These are phyloP conservation scores for Forbesichthys papilliferus DNA, from an alignment of 2,113 vertebrate species.

Conservation along the genomic window DNA sequence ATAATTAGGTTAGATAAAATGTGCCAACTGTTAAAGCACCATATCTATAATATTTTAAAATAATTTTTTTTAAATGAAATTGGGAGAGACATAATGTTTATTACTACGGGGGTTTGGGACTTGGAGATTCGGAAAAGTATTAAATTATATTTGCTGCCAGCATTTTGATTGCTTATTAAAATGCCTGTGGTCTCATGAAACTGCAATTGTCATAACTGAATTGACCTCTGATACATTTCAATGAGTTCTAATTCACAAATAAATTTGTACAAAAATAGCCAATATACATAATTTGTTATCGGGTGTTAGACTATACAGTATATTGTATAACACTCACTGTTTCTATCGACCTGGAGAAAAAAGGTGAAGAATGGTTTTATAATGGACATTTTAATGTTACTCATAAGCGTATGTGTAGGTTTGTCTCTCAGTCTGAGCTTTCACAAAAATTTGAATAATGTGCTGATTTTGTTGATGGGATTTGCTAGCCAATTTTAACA, in stretches of 20 bases:
- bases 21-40: slow-evolving; percentile 29
- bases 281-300: slow-evolving; percentile 21
- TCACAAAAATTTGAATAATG: not conserved
- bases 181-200: slow-evolving; percentile 35
- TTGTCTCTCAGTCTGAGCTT: not conserved
- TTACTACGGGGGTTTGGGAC: slow-evolving; percentile 43
- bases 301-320: slow-evolving; percentile 8
- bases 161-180: slow-evolving; percentile 43
- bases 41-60: not conserved
- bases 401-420: not conserved
- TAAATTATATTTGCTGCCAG: slow-evolving; percentile 49
- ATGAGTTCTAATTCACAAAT: slow-evolving; percentile 27
- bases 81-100: slow-evolving; percentile 37
- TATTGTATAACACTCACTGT: slow-evolving; percentile 17
- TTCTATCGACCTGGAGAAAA: slow-evolving; percentile 19
- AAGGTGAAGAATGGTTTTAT: slow-evolving; percentile 12
- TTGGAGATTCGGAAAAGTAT: slow-evolving; percentile 33
- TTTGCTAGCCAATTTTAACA: too few species aligned
- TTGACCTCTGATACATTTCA: slow-evolving; percentile 18
- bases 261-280: slow-evolving; percentile 1
- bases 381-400: not conserved
- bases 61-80: slow-evolving; percentile 31
- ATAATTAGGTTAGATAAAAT: slow-evolving; percentile 7
- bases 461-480: too few species aligned
- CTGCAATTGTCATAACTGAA: slow-evolving; percentile 21